Evolutionary conservation across 2,888 invertebrate genomes (phyloP).

Genomic region (Malthinus seriepunctatus): DNA sequence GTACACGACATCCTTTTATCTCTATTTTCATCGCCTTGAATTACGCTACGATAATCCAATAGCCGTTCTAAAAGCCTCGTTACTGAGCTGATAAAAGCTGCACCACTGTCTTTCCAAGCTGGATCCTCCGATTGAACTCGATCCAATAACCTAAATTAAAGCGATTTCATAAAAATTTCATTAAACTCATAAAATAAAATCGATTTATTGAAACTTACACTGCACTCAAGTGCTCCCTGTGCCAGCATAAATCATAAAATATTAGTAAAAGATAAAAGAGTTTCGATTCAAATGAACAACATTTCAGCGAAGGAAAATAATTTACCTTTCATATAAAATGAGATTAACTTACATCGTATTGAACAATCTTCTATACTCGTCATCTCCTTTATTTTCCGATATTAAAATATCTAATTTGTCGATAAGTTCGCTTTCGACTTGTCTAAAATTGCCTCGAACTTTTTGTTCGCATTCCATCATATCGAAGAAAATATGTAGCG

Average conservation of each 20-base stretch:
- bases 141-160: constrained; percentile 70
- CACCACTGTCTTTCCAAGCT: constrained; percentile 89
- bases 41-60: constrained; percentile 91
- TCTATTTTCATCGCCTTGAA: constrained; percentile 92
- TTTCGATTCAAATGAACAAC: not conserved
- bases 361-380: constrained; percentile 90
- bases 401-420: constrained; percentile 92
- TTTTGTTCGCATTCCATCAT: constrained; percentile 93
- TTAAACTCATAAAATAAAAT: not conserved
- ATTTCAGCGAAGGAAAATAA: not conserved
- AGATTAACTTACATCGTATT: constrained; percentile 85
- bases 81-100: constrained; percentile 90
- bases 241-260: constrained; percentile 35
- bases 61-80: constrained; percentile 85
- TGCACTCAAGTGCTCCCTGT: constrained; percentile 88
- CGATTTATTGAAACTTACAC: constrained; percentile 72
- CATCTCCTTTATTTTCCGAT: constrained; percentile 92
- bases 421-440: constrained; percentile 91
- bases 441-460: constrained; percentile 82
- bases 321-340: not conserved
- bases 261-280: constrained; percentile 2
- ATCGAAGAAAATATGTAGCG: constrained; percentile 89
- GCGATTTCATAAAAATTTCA: not conserved
- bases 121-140: constrained; percentile 83
- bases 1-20: constrained; percentile 97